Evolutionary conservation across 2,888 invertebrate species (phyloP).

Genomic region (Campaea margaritaria): DNA sequence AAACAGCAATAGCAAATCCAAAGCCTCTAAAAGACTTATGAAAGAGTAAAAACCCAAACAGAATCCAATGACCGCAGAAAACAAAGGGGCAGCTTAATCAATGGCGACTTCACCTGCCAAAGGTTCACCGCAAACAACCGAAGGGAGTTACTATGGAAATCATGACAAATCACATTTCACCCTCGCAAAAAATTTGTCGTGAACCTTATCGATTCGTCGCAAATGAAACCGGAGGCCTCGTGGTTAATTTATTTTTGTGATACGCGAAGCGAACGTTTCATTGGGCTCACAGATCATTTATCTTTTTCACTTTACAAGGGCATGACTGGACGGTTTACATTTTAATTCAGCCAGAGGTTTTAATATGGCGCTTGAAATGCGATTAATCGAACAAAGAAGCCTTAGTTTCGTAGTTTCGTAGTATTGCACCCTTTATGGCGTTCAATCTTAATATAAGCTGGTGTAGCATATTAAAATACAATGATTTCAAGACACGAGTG

Average conservation of each 20-base stretch:
- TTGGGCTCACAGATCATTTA: slow-evolving; percentile 61
- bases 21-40: too few relatives aligned
- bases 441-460: too few relatives aligned
- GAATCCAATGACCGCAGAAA: not conserved
- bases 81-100: slow-evolving; percentile 25
- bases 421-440: too few relatives aligned
- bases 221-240: slow-evolving; percentile 46
- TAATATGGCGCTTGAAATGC: slow-evolving; percentile 30
- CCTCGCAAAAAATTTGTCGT: slow-evolving; percentile 35
- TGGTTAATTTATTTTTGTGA: slow-evolving; percentile 68
- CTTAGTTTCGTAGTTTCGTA: too few relatives aligned
- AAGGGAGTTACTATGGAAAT: slow-evolving; percentile 46
- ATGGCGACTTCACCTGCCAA: slow-evolving; percentile 26
- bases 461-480: too few relatives aligned
- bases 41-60: not conserved
- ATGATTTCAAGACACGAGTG: too few relatives aligned
- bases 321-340: slow-evolving; percentile 68
- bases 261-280: slow-evolving; percentile 62
- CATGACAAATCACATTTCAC: slow-evolving; percentile 49
- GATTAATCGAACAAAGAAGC: not conserved
- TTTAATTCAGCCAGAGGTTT: slow-evolving; percentile 63
- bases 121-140: slow-evolving; percentile 20
- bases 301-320: slow-evolving; percentile 74
- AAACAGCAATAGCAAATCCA: too few relatives aligned
- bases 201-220: slow-evolving; percentile 48